Base-by-base conservation (phyloP, 2,888 invertebrate genomes). In the Phengaris arion region DNA sequence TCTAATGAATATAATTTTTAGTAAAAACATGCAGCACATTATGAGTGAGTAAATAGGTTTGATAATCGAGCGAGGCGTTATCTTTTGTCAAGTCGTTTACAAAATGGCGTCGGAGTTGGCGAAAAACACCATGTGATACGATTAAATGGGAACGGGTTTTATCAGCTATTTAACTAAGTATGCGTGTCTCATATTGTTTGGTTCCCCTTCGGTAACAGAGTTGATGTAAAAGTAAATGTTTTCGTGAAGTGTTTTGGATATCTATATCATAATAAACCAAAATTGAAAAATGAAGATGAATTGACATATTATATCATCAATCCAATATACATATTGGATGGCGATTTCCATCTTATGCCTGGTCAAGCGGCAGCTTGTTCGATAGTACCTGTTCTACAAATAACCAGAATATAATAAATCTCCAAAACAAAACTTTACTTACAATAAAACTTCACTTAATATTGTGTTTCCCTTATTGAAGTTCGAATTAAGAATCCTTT, bases 61-160 rank as follows among this genome's bases (percentile, higher is more conserved):
- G 77, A 77, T 79, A 77, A 78, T 78, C 75, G 79, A 77, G 77
- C 74, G 6, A 15, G 68, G 64, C 77, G 76, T 72, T 79, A 79
- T 79, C 79, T 79, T 77, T 78, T 79, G 77, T 79, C 79, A 79
- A 78, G 77, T 77, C 78, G 77, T 79, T 79, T 79, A 78, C 77
- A 77, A 69, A 77, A 77, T 76, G 77, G 76, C 73, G 74, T 76
- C 76, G 73, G 78, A 77, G 75, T 69, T 75, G 69, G 76, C 77
- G 57, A 79, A 79, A 79, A 79, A 70, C 70, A 70, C 70, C 70
- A 70, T 51, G 51, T 70, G 35, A 72, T 72, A 48, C 54, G 54
- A 72, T 72, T 72, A 72, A 72, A 72, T 54, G 72, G 54, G 52
- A 72, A 72, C 54, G 54, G 52, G 72, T 54, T 72, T 54, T 72